Conservation (phyloP, 1,140 invertebrate genomes). For the Heliconius himera region DNA sequence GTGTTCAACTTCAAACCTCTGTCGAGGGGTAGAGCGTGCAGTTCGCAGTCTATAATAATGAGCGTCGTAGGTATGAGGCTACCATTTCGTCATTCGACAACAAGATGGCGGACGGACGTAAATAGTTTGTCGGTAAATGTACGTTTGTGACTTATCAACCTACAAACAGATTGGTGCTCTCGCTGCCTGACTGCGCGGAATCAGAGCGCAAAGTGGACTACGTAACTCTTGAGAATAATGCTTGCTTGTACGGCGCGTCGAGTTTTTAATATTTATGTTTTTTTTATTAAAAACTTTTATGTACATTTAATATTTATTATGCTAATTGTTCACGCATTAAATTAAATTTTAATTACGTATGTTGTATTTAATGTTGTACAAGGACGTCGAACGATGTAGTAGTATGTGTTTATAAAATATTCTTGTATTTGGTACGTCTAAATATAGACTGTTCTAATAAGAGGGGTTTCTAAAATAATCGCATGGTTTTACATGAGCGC, state of each 20-base stretch:
- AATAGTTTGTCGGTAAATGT: constrained; percentile 69
- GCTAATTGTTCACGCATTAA: constrained; percentile 4
- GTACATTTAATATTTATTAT: neutral
- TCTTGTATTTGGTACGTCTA: constrained; percentile 27
- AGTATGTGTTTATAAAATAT: neutral
- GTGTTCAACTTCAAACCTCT: constrained; percentile 8
- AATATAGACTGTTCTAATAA: constrained; percentile 42
- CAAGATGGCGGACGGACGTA: constrained; percentile 75
- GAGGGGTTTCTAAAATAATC: constrained; percentile 50
- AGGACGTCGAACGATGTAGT: neutral
- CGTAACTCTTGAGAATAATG: constrained; percentile 40
- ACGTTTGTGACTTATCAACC: constrained; percentile 68
- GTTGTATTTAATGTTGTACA: constrained; percentile 2
- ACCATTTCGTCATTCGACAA: constrained; percentile 71
- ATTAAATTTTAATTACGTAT: constrained; percentile 1
- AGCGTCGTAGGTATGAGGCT: constrained; percentile 46
- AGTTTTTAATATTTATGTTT: constrained; percentile 1
- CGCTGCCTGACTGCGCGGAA: constrained; percentile 47
- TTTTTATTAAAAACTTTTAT: neutral
- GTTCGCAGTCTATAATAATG: constrained; percentile 35
- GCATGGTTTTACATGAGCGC: constrained; percentile 67
- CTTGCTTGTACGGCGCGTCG: constrained; percentile 9
- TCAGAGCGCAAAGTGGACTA: constrained; percentile 46
- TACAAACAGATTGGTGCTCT: constrained; percentile 58
- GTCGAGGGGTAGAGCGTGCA: constrained; percentile 22